Base-by-base conservation (phyloP, 2,113 vertebrate genomes). In the Urocolius indicus region DNA sequence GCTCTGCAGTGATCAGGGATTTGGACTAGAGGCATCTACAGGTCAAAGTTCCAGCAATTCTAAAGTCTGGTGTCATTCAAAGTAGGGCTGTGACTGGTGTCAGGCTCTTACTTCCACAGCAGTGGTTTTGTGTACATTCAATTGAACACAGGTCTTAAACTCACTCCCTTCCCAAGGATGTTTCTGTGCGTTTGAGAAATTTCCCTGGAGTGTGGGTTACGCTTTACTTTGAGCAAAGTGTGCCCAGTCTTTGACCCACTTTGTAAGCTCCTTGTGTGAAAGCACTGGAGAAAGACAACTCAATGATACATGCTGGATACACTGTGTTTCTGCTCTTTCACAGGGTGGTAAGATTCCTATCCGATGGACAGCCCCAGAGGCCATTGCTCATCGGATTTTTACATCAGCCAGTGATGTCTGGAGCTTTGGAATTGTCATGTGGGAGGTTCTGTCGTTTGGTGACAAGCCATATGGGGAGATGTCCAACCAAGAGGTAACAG, bases 371-470 rank as follows among this genome's bases (percentile, higher is more conserved):
- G 98, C 98, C 49, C 98, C 98, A 5, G 98, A 98, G 77, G 98
- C 98, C 93, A 98, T 98, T 22, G 98, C 98, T 27, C 97, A 98
- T 62, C 96, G 98, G 30, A 98, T 97, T 95, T 98, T 98, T 71
- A 98, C 98, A 49, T 97, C 98, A 2, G 97, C 98, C 89, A 98
- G 98, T 6, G 98, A 98, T 4, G 98, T 98, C 76, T 98, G 98
- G 98, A 98, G 98, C 93, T 98, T 98, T 72, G 98, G 98, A 54
- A 98, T 98, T 4, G 98, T 98, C 69, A 98, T 98, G 97, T 98
- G 98, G 98, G 98, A 98, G 77, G 98, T 98, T 95, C 93, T 98
- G 26, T 98, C 98, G 27, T 98, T 98, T 75, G 98, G 98, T 63
- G 98, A 98, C 95, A 98, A 98, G 78, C 98, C 98, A 2, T 98